Evolutionary conservation across 2,888 invertebrate genomes (phyloP).

Genomic region (Heterodera filipjevi): DNA sequence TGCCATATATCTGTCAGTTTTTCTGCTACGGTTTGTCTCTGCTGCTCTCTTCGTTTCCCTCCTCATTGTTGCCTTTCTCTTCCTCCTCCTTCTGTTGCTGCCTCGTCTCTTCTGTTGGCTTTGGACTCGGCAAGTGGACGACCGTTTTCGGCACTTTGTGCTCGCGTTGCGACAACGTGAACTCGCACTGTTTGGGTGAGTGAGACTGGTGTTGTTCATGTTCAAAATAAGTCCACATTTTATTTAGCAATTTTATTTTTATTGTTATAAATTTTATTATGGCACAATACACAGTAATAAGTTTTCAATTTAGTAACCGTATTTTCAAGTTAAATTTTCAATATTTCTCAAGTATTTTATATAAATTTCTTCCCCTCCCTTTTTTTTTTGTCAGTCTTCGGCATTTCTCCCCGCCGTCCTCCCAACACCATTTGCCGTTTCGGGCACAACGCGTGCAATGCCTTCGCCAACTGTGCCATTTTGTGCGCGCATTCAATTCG

Average conservation of each 20-base stretch:
- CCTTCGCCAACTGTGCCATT: slow-evolving; percentile 14
- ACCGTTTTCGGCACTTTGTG: slow-evolving; percentile 9
- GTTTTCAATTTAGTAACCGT: no score
- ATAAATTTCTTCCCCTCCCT: no score
- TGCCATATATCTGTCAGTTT: neutral
- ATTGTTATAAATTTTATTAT: neutral
- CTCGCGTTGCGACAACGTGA: slow-evolving; percentile 24
- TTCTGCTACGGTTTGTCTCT: neutral
- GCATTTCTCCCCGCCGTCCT: neutral
- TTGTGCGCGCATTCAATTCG: neutral
- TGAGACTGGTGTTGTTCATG: neutral
- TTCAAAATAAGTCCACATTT: neutral
- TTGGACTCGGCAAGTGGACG: neutral
- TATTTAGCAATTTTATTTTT: neutral
- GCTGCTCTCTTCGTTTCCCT: neutral
- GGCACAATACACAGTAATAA: no score
- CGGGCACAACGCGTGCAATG: slow-evolving; percentile 1
- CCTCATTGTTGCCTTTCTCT: neutral
- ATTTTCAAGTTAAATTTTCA: no score
- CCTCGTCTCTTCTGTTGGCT: neutral
- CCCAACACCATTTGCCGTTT: neutral
- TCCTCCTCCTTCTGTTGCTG: neutral
- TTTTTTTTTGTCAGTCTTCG: neutral
- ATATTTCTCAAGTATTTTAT: no score
- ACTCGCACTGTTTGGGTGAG: slow-evolving; percentile 33